phyloP scores from a whole-genome alignment of 2,113 vertebrate genomes.

The Murina feae region DNA sequence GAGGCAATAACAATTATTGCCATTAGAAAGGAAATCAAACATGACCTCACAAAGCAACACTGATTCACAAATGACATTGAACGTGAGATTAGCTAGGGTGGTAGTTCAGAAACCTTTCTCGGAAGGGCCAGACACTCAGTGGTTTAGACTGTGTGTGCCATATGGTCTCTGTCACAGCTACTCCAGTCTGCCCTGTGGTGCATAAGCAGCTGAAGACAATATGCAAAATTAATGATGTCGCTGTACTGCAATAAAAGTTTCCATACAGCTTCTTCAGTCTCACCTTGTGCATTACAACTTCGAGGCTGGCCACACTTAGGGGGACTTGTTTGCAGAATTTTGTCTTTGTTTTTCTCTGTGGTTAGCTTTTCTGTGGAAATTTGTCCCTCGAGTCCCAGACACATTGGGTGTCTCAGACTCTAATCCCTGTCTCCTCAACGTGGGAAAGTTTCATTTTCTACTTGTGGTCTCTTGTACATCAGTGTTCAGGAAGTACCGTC shows the following conservation, averaged over 20 bases:
- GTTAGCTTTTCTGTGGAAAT: not conserved
- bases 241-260: not conserved
- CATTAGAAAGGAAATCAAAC: slow-evolving; percentile 62
- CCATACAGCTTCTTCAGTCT: not conserved
- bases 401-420: accelerated
- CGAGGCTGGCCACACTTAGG: not conserved
- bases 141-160: not conserved
- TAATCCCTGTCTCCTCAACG: not conserved
- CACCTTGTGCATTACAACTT: accelerated
- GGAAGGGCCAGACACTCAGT: not conserved
- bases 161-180: not conserved
- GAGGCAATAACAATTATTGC: slow-evolving; percentile 63
- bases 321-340: not conserved
- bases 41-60: not conserved
- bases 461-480: not conserved
- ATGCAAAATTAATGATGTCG: not conserved
- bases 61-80: not conserved
- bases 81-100: not conserved
- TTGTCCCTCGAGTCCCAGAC: accelerated
- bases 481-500: not conserved
- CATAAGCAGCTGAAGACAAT: not conserved
- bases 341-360: not conserved
- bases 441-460: not conserved
- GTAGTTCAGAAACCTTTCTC: not conserved
- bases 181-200: not conserved